A percentile compares a stretch with the other conserved stretches of the same genome.
Conservation (phyloP, 2,113 vertebrate species). For the Archilochus colubris region DNA sequence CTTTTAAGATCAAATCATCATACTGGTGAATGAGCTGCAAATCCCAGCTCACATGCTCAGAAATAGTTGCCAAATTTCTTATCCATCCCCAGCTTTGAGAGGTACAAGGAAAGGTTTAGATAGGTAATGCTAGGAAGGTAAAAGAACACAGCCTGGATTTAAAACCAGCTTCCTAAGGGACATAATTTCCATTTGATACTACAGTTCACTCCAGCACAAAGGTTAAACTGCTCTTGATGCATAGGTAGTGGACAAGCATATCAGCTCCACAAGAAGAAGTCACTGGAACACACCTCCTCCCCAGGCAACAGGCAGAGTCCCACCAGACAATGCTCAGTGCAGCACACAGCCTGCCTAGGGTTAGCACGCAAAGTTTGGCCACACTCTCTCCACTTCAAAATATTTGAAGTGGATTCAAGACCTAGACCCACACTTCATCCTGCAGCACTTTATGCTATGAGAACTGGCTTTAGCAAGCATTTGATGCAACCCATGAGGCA, state of each 20-base stretch:
- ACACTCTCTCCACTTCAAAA: fast-evolving
- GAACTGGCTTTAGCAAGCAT: background rate
- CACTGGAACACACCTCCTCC: background rate
- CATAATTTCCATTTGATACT: background rate
- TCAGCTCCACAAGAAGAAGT: background rate
- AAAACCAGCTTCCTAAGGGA: fast-evolving
- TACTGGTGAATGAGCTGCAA: background rate
- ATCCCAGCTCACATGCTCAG: fast-evolving
- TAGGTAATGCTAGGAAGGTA: fast-evolving
- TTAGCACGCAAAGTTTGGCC: fast-evolving
- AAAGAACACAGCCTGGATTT: background rate
- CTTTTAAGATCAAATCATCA: background rate
- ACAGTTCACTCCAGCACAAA: background rate
- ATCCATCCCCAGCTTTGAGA: background rate
- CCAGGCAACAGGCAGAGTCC: background rate
- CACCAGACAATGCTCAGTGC: fast-evolving
- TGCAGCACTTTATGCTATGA: background rate
- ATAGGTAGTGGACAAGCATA: background rate
- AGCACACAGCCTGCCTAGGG: background rate
- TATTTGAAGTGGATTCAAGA: background rate
- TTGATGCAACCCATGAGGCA: fast-evolving
- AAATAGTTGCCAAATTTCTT: background rate
- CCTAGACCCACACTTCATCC: fast-evolving
- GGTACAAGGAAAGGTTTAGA: background rate
- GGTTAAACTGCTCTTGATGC: fast-evolving